Evolutionary conservation across 2,797 vertebrate species (phyloP).

Genomic region (Rhincodon typus): DNA sequence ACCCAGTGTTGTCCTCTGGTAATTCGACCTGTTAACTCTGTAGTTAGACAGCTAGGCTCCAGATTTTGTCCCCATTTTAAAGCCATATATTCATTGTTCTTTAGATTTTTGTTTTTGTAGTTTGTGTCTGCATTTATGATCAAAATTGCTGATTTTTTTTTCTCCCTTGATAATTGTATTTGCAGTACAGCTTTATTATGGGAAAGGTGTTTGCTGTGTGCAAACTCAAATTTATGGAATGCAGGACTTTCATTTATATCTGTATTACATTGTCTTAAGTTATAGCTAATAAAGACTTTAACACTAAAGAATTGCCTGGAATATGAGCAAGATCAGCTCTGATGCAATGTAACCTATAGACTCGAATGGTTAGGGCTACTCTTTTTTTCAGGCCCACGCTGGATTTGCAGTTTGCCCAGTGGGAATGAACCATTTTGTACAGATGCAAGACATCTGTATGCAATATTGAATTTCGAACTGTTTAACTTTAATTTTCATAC

Average conservation of each 20-base stretch:
- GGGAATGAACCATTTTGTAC: neutral
- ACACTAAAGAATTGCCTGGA: neutral
- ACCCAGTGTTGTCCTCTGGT: neutral
- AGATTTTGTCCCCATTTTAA: neutral
- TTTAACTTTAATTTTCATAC: neutral
- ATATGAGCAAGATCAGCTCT: neutral
- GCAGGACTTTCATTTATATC: neutral
- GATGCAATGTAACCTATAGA: neutral
- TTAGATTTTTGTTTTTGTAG: neutral
- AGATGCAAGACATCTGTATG: neutral
- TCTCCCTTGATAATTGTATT: neutral
- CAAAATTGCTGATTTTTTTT: neutral
- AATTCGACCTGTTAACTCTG: neutral
- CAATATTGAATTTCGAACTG: neutral
- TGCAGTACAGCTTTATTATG: neutral
- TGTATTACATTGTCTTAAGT: neutral
- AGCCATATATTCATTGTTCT: neutral
- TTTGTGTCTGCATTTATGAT: neutral
- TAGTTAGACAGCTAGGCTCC: neutral
- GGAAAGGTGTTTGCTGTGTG: neutral
- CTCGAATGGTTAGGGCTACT: neutral
- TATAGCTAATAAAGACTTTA: neutral
- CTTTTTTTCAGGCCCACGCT: neutral
- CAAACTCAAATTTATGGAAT: neutral
- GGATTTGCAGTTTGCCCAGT: neutral